Percentiles rank a stretch among this genome's conserved stretches.
Evolutionary conservation across 2,888 invertebrate genomes (phyloP).

Genomic region (Ethmia dodecea): DNA sequence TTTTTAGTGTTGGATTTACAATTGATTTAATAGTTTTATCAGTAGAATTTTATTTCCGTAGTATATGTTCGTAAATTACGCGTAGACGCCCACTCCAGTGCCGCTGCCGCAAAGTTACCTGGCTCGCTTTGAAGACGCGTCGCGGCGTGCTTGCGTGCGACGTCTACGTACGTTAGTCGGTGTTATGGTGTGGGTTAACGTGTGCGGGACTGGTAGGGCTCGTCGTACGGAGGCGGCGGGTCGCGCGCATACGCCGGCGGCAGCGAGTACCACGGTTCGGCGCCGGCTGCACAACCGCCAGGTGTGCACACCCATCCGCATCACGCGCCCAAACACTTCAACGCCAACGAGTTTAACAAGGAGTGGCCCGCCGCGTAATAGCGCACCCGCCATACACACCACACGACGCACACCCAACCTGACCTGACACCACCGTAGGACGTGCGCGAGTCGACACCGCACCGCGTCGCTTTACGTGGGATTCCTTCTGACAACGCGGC

Average conservation of each 20-base stretch:
- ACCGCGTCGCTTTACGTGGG: too few species aligned
- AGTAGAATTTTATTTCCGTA: conserved; percentile 4
- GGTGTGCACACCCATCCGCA: conserved; percentile 73
- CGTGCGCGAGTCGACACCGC: background rate
- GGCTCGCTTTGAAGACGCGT: background rate
- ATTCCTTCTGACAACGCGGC: too few species aligned
- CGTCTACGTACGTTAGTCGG: conserved; percentile 3
- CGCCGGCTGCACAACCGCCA: conserved; percentile 63
- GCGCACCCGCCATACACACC: conserved; percentile 13
- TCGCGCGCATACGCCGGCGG: conserved; percentile 59
- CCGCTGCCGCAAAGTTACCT: conserved; percentile 3
- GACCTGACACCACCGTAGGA: background rate
- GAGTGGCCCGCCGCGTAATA: conserved; percentile 74
- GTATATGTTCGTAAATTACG: too few species aligned
- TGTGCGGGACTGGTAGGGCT: conserved; percentile 52
- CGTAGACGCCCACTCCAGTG: background rate
- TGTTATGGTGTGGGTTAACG: conserved; percentile 12
- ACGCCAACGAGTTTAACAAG: conserved; percentile 73
- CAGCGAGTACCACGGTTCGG: conserved; percentile 63
- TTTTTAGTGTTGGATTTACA: conserved; percentile 4
- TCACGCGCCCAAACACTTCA: conserved; percentile 77
- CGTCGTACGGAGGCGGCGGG: conserved; percentile 72
- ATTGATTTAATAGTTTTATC: background rate
- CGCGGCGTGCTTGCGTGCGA: conserved; percentile 3
- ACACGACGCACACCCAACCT: conserved; percentile 9